phyloP scores from a whole-genome alignment of 2,888 invertebrate genomes.

The Xestobium rufovillosum region DNA sequence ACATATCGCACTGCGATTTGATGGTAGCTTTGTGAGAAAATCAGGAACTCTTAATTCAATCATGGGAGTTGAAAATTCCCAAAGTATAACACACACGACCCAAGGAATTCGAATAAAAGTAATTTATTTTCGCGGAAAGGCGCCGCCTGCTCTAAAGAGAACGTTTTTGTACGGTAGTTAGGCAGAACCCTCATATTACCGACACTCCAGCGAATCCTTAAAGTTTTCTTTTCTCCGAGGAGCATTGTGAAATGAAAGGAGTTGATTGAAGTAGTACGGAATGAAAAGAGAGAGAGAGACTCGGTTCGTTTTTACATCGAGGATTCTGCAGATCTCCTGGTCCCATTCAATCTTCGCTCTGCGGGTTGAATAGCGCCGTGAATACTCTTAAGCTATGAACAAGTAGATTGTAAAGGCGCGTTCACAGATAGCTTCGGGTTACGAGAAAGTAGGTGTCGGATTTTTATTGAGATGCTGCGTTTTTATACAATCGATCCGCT shows the following conservation, averaged over 20 bases:
- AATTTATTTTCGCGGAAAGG: slow-evolving; percentile 32
- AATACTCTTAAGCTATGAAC: slow-evolving; percentile 25
- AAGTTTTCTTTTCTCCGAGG: slow-evolving; percentile 20
- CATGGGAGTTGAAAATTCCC: too few relatives aligned
- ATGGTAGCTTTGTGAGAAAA: too few relatives aligned
- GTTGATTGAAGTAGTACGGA: slow-evolving; percentile 16
- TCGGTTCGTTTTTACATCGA: slow-evolving; percentile 24
- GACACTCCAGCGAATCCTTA: slow-evolving; percentile 26
- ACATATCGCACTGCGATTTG: too few relatives aligned
- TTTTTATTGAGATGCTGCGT: too few relatives aligned
- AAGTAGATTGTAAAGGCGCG: slow-evolving; percentile 23
- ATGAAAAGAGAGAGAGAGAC: slow-evolving; percentile 20
- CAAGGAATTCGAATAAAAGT: slow-evolving; percentile 28
- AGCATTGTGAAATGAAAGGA: slow-evolving; percentile 13
- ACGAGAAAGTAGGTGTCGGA: too few relatives aligned
- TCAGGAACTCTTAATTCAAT: too few relatives aligned
- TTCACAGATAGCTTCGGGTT: too few relatives aligned
- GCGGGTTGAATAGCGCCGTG: slow-evolving; percentile 23
- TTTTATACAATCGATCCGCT: too few relatives aligned
- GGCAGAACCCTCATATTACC: slow-evolving; percentile 27
- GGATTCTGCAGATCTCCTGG: slow-evolving; percentile 19
- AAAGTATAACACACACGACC: too few relatives aligned
- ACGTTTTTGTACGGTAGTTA: slow-evolving; percentile 27
- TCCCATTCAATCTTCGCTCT: slow-evolving; percentile 25
- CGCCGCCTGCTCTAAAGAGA: slow-evolving; percentile 24